Conservation (phyloP, 2,888 invertebrate species). For the Homarus gammarus region DNA sequence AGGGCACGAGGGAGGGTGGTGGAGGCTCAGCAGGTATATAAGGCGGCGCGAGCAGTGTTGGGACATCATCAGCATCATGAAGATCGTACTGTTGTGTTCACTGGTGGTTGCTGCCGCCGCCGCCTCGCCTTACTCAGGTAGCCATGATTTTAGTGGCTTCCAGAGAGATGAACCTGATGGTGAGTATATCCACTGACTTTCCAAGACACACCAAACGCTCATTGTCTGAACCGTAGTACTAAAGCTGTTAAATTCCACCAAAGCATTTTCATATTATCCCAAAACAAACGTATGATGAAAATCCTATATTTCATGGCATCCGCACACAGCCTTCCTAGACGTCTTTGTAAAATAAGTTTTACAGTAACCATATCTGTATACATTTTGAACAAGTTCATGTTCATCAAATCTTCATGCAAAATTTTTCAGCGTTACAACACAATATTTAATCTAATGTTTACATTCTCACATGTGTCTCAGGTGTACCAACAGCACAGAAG, state of each 20-base stretch:
- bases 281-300: neutral
- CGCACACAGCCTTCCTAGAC: neutral
- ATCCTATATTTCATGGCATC: neutral
- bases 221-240: too few relatives aligned
- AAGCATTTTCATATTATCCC: too few relatives aligned
- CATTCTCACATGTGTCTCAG: too few relatives aligned
- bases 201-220: too few relatives aligned
- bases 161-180: neutral
- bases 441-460: too few relatives aligned
- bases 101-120: conserved; percentile 3
- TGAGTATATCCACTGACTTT: neutral
- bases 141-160: neutral
- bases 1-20: neutral
- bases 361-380: too few relatives aligned
- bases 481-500: neutral
- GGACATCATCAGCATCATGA: neutral
- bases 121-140: neutral
- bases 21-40: neutral
- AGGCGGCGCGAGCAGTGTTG: neutral
- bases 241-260: too few relatives aligned
- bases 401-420: too few relatives aligned
- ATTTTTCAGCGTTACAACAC: neutral
- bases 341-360: too few relatives aligned
- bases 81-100: neutral
- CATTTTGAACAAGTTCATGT: neutral